Evolutionary conservation across 2,888 invertebrate genomes (phyloP).

Genomic region (Caradrina clavipalpis): DNA sequence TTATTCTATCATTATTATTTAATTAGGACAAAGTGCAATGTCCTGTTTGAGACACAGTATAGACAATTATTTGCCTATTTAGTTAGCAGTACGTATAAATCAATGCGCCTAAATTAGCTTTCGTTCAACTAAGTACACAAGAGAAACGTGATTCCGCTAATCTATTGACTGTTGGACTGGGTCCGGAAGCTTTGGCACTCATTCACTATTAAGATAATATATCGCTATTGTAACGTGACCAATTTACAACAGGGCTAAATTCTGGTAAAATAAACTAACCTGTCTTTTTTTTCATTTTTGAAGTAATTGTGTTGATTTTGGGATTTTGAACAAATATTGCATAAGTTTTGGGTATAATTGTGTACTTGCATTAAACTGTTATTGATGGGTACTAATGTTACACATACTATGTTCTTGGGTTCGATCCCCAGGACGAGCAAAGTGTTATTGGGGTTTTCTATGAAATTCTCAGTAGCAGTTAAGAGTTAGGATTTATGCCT

Average conservation of each 20-base stretch:
- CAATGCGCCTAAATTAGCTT: constrained; percentile 22
- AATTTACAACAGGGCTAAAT: not conserved
- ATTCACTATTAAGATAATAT: not conserved
- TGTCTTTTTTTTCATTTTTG: too few relatives aligned
- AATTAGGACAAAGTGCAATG: not conserved
- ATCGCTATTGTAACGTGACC: not conserved
- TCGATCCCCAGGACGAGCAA: too few relatives aligned
- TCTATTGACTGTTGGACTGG: constrained; percentile 21
- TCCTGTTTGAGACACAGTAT: constrained; percentile 9
- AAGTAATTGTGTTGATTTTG: too few relatives aligned
- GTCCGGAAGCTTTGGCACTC: not conserved
- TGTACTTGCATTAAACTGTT: too few relatives aligned
- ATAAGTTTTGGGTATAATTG: too few relatives aligned
- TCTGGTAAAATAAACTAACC: not conserved
- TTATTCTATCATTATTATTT: not conserved
- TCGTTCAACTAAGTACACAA: constrained; percentile 3
- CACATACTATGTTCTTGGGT: too few relatives aligned
- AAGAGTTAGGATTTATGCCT: too few relatives aligned
- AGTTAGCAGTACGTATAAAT: constrained; percentile 6
- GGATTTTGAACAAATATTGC: too few relatives aligned
- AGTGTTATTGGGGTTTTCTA: too few relatives aligned
- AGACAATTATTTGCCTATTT: constrained; percentile 10
- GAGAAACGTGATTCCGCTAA: constrained; percentile 29
- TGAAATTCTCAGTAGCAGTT: too few relatives aligned
- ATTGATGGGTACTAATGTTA: too few relatives aligned